Conservation (phyloP, 2,888 invertebrate species). For the Athripsodes cinereus region DNA sequence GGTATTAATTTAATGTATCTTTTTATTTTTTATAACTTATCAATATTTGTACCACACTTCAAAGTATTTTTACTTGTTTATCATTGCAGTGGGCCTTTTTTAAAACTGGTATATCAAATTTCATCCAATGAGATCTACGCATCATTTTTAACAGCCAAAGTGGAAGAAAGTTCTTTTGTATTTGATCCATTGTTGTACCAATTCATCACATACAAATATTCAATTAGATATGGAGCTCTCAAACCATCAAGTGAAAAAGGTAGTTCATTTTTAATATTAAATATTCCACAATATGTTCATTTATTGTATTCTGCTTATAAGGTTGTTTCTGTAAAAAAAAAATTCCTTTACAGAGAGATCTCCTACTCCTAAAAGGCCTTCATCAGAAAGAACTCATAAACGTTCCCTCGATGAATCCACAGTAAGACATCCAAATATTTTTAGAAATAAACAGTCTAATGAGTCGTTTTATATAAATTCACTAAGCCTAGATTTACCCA, state of each 20-base stretch:
- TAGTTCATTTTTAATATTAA: background rate
- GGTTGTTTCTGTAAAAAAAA: too few species aligned
- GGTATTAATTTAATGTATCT: conserved; percentile 27
- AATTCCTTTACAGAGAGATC: conserved; percentile 8
- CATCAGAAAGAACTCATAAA: conserved; percentile 14
- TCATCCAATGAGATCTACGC: conserved; percentile 33
- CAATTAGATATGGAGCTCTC: background rate
- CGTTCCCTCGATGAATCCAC: conserved; percentile 22
- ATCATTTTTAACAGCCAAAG: conserved; percentile 43
- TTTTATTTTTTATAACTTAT: conserved; percentile 20
- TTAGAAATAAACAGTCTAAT: too few species aligned
- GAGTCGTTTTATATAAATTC: too few species aligned
- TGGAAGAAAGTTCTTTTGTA: conserved; percentile 47
- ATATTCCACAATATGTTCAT: background rate
- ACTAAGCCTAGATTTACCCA: too few species aligned
- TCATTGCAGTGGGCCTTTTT: conserved; percentile 34
- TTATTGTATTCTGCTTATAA: too few species aligned
- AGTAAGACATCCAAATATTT: conserved; percentile 7
- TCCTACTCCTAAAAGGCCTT: conserved; percentile 2
- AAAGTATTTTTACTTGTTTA: background rate
- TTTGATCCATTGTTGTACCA: conserved; percentile 60
- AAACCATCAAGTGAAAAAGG: background rate
- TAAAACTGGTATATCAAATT: conserved; percentile 39
- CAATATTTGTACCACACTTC: background rate
- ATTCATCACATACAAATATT: conserved; percentile 54